Base-by-base conservation (phyloP, 2,888 invertebrate genomes). In the Protophormia terraenovae region DNA sequence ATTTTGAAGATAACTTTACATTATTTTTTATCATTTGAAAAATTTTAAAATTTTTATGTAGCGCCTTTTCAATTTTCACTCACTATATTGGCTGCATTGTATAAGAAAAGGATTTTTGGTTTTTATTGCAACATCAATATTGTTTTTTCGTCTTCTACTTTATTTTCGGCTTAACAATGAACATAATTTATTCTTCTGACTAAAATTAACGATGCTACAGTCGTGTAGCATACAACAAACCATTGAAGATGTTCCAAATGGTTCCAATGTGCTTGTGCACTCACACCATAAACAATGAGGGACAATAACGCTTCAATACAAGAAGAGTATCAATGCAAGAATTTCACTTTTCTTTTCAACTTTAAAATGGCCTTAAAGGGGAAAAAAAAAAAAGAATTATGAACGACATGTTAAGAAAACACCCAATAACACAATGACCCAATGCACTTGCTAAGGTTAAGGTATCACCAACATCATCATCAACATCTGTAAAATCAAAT, bases 391-490 rank as follows among this genome's bases (percentile, higher is more conserved):
- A 50, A 75, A 85, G 82, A 85, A 78, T 85, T 85, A 85, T 85
- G 82, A 79, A 64, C 85, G 82, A 85, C 82, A 83, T 72, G 71
- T 66, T 83, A 47, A 76, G 64, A 82, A 71, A 77, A 77, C 82
- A 82, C 78, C 85, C 85, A 78, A 82, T 85, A 85, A 79, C 85
- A 82, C 85, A 85, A 82, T 85, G 85, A 85, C 85, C 85, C 85
- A 85, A 53, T 85, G 85, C 85, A 85, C 85, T 85, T 85, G 85
- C 82, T 78, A 60, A 79, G 78, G 85, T 85, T 85, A 82, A 82
- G 78, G 66, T 71, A 82, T 78, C 78, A 80, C 29, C 62, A 47
- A 55, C 58, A 67, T 60, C 58, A 58, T 58, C 27, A 73, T 38
- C 29, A 10, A 53, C 50, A 55, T 29, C 29, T 27, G 29, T 29